Conservation (phyloP, 2,113 vertebrate genomes). For the Bujurquina vittata region DNA sequence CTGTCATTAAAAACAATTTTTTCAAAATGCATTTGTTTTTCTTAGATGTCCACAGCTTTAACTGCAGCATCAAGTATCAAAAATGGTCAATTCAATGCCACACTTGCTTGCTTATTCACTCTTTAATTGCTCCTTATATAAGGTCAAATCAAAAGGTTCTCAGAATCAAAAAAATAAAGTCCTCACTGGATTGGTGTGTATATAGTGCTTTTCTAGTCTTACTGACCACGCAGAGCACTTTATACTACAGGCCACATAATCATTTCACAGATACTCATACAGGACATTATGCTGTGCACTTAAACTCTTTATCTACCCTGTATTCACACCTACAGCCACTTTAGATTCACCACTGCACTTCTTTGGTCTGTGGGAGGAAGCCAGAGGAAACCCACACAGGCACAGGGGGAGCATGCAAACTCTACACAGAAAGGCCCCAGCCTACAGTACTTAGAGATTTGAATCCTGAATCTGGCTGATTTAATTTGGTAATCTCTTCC, state of each 20-base stretch:
- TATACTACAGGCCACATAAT: neutral
- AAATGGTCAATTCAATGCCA: neutral
- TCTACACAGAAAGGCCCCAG: neutral
- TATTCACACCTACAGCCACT: neutral
- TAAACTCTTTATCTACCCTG: slow-evolving; percentile 1
- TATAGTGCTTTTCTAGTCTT: neutral
- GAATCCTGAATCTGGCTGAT: neutral
- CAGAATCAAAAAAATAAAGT: too few relatives aligned
- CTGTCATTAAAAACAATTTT: slow-evolving; percentile 58
- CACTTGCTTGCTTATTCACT: neutral
- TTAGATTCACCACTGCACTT: slow-evolving; percentile 8
- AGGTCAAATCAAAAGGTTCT: neutral
- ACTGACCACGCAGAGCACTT: neutral
- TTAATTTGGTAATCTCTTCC: neutral
- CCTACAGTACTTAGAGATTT: neutral
- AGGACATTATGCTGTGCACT: neutral
- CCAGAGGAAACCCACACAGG: neutral
- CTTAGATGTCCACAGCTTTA: neutral
- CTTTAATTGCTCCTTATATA: neutral
- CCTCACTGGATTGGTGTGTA: neutral
- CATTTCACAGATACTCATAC: neutral
- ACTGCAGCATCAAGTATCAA: neutral
- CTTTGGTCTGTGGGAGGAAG: slow-evolving; percentile 3
- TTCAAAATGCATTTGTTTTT: slow-evolving; percentile 24
- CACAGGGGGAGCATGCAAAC: neutral